Base-by-base conservation (phyloP, 1,140 invertebrate genomes). In the Acromyrmex heyeri region DNA sequence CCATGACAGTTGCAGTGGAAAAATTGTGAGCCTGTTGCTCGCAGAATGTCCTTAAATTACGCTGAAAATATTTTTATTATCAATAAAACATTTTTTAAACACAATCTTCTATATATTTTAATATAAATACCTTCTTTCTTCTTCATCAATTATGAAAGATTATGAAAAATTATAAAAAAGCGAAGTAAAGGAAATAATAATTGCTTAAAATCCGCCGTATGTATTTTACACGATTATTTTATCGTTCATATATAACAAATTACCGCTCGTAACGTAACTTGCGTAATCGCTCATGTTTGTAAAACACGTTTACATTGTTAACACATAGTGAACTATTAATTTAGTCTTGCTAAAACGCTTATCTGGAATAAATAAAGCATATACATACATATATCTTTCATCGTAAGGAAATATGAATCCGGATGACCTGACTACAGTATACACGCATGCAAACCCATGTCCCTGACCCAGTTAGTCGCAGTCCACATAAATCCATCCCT, bases 391-490 rank as follows among this genome's bases (percentile, higher is more conserved):
- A 7, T 18, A 73, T 50, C 59, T 30, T 76, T 65, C 8, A 53
- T 53, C 14, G 44, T 48, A 53, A 27, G 12, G 57, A 64, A 65
- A 78, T 27, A 7, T 76, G 34, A 64, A 78, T 48, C 50, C 16
- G 16, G 10, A n/a, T 55, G 21, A 8, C 24, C 83, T 61, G 62
- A 38, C 82, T 81, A 16, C 2, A 64, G 48, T 38, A 34, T 24
- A 61, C 10, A 12, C 72, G 16, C 8, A 50, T 38, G 38, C 27
- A 59, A 44, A 64, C 8, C 18, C 12, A 6, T 76, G 86, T 92
- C 92, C 91, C 64, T 93, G 92, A 76, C 91, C 91, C 73, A 81
- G 78, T 90, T 93, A 30, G 21, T 21, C 65, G 18, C 55, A 87
- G 50, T 34, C 85, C 72, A 86, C 81, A 78, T 89, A 69, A 93